Base-by-base conservation (phyloP, 2,113 vertebrate genomes). In the Oreochromis spilurus region DNA sequence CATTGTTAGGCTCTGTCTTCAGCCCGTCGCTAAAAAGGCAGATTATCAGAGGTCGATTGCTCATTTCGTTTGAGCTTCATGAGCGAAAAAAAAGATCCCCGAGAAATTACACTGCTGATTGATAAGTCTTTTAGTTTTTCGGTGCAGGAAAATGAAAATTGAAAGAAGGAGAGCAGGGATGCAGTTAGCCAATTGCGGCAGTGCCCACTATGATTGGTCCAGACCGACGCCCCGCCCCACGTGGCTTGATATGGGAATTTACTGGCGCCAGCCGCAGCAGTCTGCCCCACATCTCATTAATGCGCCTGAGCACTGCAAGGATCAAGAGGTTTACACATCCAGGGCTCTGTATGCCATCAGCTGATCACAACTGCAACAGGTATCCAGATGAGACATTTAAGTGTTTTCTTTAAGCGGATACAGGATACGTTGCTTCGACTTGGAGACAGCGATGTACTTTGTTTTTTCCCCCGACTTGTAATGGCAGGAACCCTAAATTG, bases 251-350 rank as follows among this genome's bases (percentile, higher is more conserved):
- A 97, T 97, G 97, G 92, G 97, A 96, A 97, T 97, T 97, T 97
- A 97, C 97, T 98, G 97, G 98, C 98, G 97, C 97, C 98, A 97
- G 97, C 86, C 96, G 96, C 97, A 96, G 96, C 97, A 97, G 97
- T 97, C 96, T 93, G 93, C 95, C 92, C 95, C 95, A 93, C 95
- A 94, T 96, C 94, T 96, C 95, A 95, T 95, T 96, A 96, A 95
- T 91, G 92, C 84, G 82, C 90, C 90, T n/a, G 83, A 89, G 70
- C 87, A 67, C 75, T 70, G 87, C 88, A 38, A 84, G 91, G 93
- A 95, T 90, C 93, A 90, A 84, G 89, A 93, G 91, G 77, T 85
- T 92, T 88, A 90, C 87, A 70, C 86, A 77, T 90, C 87, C 79
- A 40, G 82, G 72, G 83, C 92, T 62, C 79, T 40, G 21, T 89